Evolutionary conservation across 2,113 vertebrate species (phyloP).

Genomic region (Arenaria interpres): DNA sequence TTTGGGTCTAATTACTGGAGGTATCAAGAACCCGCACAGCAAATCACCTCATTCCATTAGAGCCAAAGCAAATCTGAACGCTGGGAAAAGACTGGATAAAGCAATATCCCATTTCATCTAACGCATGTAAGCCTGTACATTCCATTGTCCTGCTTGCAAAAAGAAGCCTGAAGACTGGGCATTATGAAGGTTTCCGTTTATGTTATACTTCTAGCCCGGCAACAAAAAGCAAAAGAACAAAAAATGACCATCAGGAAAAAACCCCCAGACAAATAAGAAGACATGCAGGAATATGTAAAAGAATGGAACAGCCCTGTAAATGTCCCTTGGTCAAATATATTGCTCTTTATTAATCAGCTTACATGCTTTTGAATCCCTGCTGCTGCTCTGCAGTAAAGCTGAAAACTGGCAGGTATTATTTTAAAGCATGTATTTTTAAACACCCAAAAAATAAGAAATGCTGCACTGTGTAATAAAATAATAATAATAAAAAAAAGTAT

Average conservation of each 20-base stretch:
- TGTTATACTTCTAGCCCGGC: not conserved
- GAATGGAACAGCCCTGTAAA: not conserved
- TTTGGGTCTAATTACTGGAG: not conserved
- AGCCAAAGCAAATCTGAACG: not conserved
- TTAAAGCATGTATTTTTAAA: not conserved
- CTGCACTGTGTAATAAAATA: not conserved
- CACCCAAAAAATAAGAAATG: not conserved
- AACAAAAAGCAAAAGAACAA: not conserved
- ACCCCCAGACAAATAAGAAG: not conserved
- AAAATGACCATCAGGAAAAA: not conserved
- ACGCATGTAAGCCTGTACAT: not conserved
- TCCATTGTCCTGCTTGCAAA: not conserved
- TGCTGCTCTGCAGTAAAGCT: constrained; percentile 8
- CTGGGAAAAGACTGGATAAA: not conserved
- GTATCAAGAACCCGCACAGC: not conserved
- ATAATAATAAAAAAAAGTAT: rapidly evolving
- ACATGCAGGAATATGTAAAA: constrained; percentile 2
- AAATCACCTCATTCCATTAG: not conserved
- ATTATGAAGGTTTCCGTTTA: not conserved
- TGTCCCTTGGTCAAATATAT: constrained; percentile 4
- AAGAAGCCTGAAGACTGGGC: not conserved
- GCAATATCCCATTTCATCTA: constrained; percentile 2
- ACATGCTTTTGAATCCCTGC: not conserved
- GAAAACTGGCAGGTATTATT: constrained; percentile 27
- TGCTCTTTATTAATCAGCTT: constrained; percentile 11